Base-by-base conservation (phyloP, 2,797 vertebrate genomes). In the Tarsius wallacei region DNA sequence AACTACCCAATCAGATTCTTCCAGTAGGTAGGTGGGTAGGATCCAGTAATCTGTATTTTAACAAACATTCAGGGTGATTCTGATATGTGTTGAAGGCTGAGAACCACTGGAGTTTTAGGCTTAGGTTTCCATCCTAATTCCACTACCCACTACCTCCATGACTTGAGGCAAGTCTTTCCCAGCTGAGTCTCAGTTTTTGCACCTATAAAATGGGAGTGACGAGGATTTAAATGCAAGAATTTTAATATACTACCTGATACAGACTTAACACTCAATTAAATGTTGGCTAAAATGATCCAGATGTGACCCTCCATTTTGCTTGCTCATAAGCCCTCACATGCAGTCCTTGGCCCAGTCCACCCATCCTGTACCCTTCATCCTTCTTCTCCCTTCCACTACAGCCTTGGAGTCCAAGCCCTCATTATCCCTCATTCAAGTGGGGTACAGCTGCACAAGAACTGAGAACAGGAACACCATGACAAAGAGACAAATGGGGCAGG, bases 91-190 rank as follows among this genome's bases (percentile, higher is more conserved):
- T 68, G n/a, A 63, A 28, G 36, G 47, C 42, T 57, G 36, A 64
- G 51, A 77, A 47, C n/a, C 81, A 7, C 16, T 36, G 36, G 19
- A 59, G 8, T 42, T 51, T 7, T 12, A 68, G 31, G 33, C 63
- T 42, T 42, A 13, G 17, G 28, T 53, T 85, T 84, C 55, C 76
- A 63, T 36, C 68, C 31, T 36, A 49, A 33, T 78, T 22, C 51
- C 1, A 53, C 12, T 19, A 31, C 11, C 73, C 53, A 26, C 28
- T 15, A 36, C 31, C 57, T 78, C 36, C 5, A 26, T 3, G 66
- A 68, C 55, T 19, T 28, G 84, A 95, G 17, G 42, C 80, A 61
- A 70, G 76, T 42, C 42, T 86, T 77, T 49, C 80, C 80, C 59
- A 61, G 36, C 57, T 7, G 71, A 93, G 42, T 11, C 33, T 87